Conservation (phyloP, 2,797 vertebrate species). For the Eulemur coronatus region DNA sequence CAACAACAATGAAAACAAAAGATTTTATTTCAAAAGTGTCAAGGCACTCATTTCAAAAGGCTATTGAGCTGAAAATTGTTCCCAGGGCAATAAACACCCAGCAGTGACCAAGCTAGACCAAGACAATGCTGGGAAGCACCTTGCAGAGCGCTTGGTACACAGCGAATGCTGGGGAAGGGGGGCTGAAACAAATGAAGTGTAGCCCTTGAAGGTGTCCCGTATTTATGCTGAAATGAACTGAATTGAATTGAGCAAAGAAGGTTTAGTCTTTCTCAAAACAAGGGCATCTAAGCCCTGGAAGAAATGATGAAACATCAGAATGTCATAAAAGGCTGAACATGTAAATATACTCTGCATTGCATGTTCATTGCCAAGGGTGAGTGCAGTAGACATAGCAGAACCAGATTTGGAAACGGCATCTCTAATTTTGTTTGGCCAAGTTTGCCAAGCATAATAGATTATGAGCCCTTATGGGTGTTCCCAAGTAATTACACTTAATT, state of each 20-base stretch:
- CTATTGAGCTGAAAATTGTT: not conserved
- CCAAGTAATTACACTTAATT: slow-evolving; percentile 74
- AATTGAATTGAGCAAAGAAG: not conserved
- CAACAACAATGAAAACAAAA: not conserved
- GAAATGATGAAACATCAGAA: not conserved
- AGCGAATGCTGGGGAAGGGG: rapidly evolving
- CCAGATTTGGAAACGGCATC: slow-evolving; percentile 41
- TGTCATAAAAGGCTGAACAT: not conserved
- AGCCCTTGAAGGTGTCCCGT: rapidly evolving
- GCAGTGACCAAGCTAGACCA: not conserved
- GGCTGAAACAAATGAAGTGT: not conserved
- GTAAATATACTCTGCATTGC: not conserved
- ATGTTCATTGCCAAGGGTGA: not conserved
- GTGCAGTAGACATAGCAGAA: not conserved
- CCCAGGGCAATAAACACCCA: not conserved
- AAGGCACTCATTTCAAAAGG: not conserved
- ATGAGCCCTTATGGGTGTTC: slow-evolving; percentile 69
- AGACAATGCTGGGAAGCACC: too few species aligned
- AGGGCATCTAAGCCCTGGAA: not conserved
- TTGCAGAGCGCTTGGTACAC: rapidly evolving
- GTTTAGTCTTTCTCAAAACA: not conserved
- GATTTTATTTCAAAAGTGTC: not conserved
- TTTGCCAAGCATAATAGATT: slow-evolving; percentile 73
- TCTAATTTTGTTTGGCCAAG: slow-evolving; percentile 40
- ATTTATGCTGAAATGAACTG: not conserved